These are phyloP conservation scores for Rambutsinella grinnellia DNA, from an alignment of 2,888 invertebrate genomes.

Conservation along the genomic window DNA sequence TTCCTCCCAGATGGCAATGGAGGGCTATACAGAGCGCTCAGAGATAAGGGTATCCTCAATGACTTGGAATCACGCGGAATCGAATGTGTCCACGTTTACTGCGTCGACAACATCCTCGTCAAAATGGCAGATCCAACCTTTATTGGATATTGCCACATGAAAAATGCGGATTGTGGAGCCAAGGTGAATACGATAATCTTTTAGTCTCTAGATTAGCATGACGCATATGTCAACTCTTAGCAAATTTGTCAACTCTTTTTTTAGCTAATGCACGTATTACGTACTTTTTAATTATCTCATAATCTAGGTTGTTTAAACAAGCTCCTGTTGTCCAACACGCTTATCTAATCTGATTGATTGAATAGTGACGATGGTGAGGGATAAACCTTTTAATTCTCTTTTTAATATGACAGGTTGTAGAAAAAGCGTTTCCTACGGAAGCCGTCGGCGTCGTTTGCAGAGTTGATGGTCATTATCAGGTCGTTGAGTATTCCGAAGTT, in stretches of 20 bases:
- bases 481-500: constrained; percentile 98
- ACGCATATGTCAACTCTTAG: too few species aligned
- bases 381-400: neutral
- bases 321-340: too few species aligned
- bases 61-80: constrained; percentile 86
- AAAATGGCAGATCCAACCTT: constrained; percentile 98
- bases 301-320: too few species aligned
- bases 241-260: too few species aligned
- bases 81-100: constrained; percentile 93
- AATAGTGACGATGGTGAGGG: too few species aligned
- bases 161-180: constrained; percentile 93
- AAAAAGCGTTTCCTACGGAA: constrained; percentile 91
- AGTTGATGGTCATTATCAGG: constrained; percentile 90
- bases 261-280: too few species aligned
- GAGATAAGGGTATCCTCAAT: constrained; percentile 80
- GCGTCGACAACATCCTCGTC: constrained; percentile 98
- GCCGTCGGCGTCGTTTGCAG: constrained; percentile 96
- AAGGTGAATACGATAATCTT: constrained; percentile 78
- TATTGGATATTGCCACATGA: constrained; percentile 91
- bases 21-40: constrained; percentile 85
- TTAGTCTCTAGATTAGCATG: neutral
- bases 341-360: too few species aligned
- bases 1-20: constrained; percentile 82
- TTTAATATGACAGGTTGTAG: constrained; percentile 78
- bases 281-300: too few species aligned